These are phyloP conservation scores for Prunella strophiata DNA, from an alignment of 2,797 vertebrate genomes.

Conservation along the genomic window DNA sequence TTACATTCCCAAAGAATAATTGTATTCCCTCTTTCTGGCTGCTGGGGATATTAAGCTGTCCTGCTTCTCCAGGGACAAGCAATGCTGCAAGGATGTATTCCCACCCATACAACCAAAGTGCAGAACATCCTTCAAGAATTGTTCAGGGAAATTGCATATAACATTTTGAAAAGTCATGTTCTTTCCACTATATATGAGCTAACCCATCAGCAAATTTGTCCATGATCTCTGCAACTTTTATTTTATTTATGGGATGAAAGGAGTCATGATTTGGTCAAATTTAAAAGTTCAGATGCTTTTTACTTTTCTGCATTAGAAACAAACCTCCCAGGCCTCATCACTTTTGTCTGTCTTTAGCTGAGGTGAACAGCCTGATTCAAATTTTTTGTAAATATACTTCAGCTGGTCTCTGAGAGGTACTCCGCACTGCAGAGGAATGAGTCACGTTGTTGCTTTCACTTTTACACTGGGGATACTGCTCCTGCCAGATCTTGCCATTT, in stretches of 20 bases:
- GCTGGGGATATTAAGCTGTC: background rate
- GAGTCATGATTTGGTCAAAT: background rate
- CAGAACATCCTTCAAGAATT: background rate
- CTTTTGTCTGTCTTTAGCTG: conserved; percentile 1
- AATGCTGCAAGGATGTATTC: background rate
- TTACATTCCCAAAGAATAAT: background rate
- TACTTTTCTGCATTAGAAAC: background rate
- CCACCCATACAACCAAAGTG: background rate
- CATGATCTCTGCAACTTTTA: background rate
- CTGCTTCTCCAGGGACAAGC: background rate
- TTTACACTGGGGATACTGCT: conserved; percentile 55
- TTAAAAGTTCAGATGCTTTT: background rate
- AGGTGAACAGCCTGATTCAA: conserved; percentile 42
- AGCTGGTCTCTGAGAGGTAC: conserved; percentile 44
- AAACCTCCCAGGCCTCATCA: background rate
- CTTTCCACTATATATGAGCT: background rate
- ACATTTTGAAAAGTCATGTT: background rate
- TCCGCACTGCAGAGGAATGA: conserved; percentile 66
- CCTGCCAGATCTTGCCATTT: conserved; percentile 61
- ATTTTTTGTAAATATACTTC: conserved; percentile 56
- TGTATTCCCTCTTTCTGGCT: background rate
- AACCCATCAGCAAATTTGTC: background rate
- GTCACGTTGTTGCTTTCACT: conserved; percentile 58
- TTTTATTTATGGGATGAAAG: background rate
- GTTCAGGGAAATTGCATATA: background rate